Percentiles rank a stretch among this genome's conserved stretches.
Evolutionary conservation across 2,888 invertebrate species (phyloP).

Genomic region (Leptinotarsa tumamoca): DNA sequence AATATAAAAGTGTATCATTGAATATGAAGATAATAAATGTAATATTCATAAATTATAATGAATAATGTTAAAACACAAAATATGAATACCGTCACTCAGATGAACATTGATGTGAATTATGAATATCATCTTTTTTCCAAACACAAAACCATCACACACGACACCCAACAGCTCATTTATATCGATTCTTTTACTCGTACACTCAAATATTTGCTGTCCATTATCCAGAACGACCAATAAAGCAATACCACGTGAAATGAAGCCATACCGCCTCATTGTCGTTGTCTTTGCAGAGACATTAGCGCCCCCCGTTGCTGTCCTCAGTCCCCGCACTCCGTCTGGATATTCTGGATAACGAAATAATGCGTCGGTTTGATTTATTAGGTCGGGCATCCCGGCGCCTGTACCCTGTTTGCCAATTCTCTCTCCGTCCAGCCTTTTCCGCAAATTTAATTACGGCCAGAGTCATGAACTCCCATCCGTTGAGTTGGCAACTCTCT

Average conservation of each 20-base stretch:
- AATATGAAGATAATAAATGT: too few species aligned
- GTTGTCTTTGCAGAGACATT: neutral
- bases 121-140: too few species aligned
- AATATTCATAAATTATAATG: too few species aligned
- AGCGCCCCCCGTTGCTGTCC: neutral
- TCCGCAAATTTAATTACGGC: constrained; percentile 48
- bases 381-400: constrained; percentile 23
- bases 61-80: too few species aligned
- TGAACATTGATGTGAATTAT: too few species aligned
- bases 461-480: constrained; percentile 44
- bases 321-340: constrained; percentile 16
- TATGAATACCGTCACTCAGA: too few species aligned
- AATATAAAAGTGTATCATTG: too few species aligned
- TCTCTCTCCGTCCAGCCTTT: constrained; percentile 5
- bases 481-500: constrained; percentile 38
- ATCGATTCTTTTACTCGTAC: neutral
- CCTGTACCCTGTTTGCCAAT: constrained; percentile 2
- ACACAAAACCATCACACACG: neutral
- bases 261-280: neutral
- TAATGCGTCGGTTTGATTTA: constrained; percentile 41
- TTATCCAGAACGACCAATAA: neutral
- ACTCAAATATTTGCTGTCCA: neutral
- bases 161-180: neutral
- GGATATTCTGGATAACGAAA: constrained; percentile 36
- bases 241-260: neutral